These are phyloP conservation scores for Heterotilapia buettikoferi DNA, from an alignment of 2,113 vertebrate genomes.

Conservation along the genomic window DNA sequence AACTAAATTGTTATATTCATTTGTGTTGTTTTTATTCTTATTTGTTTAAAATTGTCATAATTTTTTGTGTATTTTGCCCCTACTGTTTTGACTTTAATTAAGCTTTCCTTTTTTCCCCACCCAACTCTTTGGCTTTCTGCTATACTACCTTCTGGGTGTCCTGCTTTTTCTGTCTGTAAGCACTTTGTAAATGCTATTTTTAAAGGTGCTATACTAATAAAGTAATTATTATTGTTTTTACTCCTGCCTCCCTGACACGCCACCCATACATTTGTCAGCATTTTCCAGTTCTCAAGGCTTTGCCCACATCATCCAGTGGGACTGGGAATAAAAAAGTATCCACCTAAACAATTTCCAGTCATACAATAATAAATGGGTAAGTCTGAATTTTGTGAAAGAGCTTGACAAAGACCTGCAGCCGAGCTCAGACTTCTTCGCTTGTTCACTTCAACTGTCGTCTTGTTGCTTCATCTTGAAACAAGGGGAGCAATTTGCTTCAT, in stretches of 20 bases:
- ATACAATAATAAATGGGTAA: neutral
- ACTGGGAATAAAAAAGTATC: neutral
- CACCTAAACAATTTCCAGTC: neutral
- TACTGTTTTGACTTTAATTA: neutral
- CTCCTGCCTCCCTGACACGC: neutral
- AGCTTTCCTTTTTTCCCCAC: fast-evolving
- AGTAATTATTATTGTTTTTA: neutral
- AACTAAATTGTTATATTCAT: neutral
- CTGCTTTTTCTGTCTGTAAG: neutral
- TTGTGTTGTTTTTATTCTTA: neutral
- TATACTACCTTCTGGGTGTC: neutral
- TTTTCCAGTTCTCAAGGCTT: neutral
- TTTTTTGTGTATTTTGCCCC: neutral
- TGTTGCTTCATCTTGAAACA: constrained; percentile 18
- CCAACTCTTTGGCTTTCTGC: neutral
- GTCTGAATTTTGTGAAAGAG: neutral
- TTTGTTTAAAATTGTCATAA: neutral
- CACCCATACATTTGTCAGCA: neutral
- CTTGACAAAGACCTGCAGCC: neutral
- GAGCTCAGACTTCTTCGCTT: neutral
- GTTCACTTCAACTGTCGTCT: neutral
- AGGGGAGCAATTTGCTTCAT: neutral
- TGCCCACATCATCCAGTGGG: neutral
- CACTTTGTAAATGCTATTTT: neutral
- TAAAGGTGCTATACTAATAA: neutral